Conservation (phyloP, 2,797 vertebrate genomes). For the Nyctibius grandis region DNA sequence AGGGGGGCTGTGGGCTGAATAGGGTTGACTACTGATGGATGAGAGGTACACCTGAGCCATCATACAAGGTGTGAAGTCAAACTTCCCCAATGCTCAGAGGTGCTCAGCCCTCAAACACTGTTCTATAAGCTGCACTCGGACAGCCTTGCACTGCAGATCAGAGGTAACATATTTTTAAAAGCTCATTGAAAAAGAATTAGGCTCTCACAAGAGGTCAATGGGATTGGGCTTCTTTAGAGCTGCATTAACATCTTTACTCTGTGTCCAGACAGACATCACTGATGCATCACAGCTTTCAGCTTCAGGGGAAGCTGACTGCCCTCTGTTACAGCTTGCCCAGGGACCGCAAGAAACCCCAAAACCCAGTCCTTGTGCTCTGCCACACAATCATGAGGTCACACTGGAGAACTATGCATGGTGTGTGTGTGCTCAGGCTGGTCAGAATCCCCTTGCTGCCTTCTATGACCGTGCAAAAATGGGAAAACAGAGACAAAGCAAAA, state of each 20-base stretch:
- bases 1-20: not conserved
- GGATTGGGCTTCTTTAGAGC: not conserved
- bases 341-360: not conserved
- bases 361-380: not conserved
- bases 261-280: not conserved
- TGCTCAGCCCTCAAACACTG: not conserved
- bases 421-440: not conserved
- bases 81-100: not conserved
- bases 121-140: not conserved
- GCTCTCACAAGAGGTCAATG: not conserved
- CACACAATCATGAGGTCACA: rapidly evolving
- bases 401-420: rapidly evolving
- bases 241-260: not conserved
- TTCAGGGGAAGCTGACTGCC: not conserved
- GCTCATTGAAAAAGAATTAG: not conserved
- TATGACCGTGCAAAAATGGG: not conserved
- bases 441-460: not conserved
- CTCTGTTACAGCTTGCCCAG: not conserved
- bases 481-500: not conserved
- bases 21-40: not conserved
- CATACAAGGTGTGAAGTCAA: not conserved
- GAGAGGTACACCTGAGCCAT: not conserved
- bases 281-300: not conserved
- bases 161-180: not conserved
- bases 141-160: not conserved